Evolutionary conservation across 2,797 vertebrate genomes (phyloP).

Genomic region (Malacoctenus gilli): DNA sequence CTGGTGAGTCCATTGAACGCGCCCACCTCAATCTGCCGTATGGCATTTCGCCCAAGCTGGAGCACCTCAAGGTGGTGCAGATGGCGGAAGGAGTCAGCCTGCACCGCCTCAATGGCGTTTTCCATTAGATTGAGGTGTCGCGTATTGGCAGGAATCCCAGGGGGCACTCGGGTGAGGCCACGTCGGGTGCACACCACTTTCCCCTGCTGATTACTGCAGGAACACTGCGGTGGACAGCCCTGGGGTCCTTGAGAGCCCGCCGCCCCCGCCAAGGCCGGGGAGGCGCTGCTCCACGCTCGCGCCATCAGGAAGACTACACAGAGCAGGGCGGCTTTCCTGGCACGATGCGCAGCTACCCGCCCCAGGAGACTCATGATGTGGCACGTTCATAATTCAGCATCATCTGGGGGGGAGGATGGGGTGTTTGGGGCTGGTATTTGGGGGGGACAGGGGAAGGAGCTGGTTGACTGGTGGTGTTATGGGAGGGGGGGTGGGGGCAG

Average conservation of each 20-base stretch:
- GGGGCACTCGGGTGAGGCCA: conserved; percentile 90
- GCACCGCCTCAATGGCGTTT: conserved; percentile 96
- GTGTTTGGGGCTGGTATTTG: conserved; percentile 69
- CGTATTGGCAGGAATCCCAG: conserved; percentile 94
- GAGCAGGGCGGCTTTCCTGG: conserved; percentile 94
- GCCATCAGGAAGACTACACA: conserved; percentile 92
- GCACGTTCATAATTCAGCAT: conserved; percentile 99
- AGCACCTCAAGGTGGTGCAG: conserved; percentile 97
- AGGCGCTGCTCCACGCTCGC: conserved; percentile 86
- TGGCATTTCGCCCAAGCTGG: conserved; percentile 95
- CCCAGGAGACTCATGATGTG: conserved; percentile 99
- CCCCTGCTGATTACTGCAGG: conserved; percentile 97
- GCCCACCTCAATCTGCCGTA: conserved; percentile 97
- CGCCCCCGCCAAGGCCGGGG: conserved; percentile 84
- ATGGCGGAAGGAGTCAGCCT: conserved; percentile 96
- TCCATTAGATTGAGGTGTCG: conserved; percentile 99
- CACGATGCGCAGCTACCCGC: conserved; percentile 96
- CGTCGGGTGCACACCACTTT: conserved; percentile 98
- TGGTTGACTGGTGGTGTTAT: conserved; percentile 54
- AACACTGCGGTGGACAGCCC: conserved; percentile 95
- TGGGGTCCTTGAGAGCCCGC: conserved; percentile 89
- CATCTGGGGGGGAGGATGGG: conserved; percentile 85
- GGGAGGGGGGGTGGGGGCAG: conserved; percentile 37
- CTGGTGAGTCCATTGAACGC: conserved; percentile 97
- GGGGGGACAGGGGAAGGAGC: conserved; percentile 51